These are phyloP conservation scores for Pelobates fuscus DNA, from an alignment of 2,113 vertebrate species.

Conservation along the genomic window DNA sequence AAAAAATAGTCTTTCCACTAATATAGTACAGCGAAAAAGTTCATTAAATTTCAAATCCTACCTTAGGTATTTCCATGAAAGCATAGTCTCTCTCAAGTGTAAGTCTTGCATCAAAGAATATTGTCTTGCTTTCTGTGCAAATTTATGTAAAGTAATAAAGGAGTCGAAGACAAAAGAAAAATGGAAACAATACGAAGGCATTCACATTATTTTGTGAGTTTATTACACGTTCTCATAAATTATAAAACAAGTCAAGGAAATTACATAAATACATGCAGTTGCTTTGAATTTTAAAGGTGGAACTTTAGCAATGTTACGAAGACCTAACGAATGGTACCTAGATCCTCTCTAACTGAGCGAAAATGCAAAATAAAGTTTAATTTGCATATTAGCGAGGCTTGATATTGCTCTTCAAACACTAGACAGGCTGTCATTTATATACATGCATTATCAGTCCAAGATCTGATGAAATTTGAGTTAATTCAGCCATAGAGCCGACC, in stretches of 20 bases:
- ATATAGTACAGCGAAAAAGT: constrained; percentile 39
- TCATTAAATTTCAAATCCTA: constrained; percentile 34
- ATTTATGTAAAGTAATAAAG: constrained; percentile 48
- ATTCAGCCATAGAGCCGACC: too few species aligned
- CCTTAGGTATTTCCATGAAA: constrained; percentile 27
- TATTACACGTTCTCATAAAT: constrained; percentile 29
- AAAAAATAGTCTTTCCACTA: constrained; percentile 28
- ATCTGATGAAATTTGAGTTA: too few species aligned
- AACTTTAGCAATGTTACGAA: background rate
- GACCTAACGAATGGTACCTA: too few species aligned
- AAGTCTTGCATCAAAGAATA: constrained; percentile 31
- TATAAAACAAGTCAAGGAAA: constrained; percentile 32
- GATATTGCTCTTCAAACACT: too few species aligned
- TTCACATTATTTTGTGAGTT: constrained; percentile 12
- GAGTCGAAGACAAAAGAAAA: constrained; percentile 5
- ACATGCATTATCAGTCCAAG: too few species aligned
- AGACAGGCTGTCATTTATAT: too few species aligned
- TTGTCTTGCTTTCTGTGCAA: constrained; percentile 39
- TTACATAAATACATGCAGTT: background rate
- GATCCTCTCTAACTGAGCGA: too few species aligned
- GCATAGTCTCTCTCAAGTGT: constrained; percentile 26
- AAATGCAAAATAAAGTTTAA: too few species aligned
- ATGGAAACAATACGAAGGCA: constrained; percentile 8
- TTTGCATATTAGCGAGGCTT: too few species aligned
- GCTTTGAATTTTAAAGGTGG: background rate